Conservation (phyloP, 2,888 invertebrate genomes). For the Drosophila melanocephala region DNA sequence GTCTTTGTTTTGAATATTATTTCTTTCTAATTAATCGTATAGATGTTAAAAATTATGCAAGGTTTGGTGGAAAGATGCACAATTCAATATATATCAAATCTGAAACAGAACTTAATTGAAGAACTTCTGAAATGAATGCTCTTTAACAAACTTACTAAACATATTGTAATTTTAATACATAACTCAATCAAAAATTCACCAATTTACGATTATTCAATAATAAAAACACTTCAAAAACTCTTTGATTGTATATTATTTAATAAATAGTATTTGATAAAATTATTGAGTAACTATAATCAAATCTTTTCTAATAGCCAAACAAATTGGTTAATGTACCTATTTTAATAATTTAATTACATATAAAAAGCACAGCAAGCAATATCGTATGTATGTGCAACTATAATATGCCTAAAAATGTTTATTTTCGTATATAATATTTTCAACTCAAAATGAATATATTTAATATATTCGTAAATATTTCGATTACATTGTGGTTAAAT, state of each 20-base stretch:
- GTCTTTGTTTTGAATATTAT: neutral
- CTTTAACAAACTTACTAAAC: neutral
- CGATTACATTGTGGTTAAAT: conserved; percentile 34
- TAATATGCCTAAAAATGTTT: conserved; percentile 3
- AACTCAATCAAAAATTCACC: neutral
- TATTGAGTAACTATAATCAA: conserved; percentile 35
- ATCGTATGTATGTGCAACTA: conserved; percentile 16
- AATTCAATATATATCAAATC: neutral
- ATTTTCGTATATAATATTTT: conserved; percentile 10
- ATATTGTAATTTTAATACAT: neutral
- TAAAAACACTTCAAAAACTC: conserved; percentile 1
- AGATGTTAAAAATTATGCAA: neutral
- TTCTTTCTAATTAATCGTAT: neutral
- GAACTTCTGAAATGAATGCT: neutral
- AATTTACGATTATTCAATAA: neutral
- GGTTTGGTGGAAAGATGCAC: neutral
- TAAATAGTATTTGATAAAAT: conserved; percentile 44
- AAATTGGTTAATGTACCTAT: conserved; percentile 22
- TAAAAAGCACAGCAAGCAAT: conserved; percentile 34
- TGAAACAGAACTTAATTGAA: neutral
- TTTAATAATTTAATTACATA: conserved; percentile 22
- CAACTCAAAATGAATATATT: conserved; percentile 29
- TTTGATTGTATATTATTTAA: conserved; percentile 37
- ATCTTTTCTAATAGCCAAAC: conserved; percentile 29
- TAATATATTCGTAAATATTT: conserved; percentile 51